Base-by-base conservation (phyloP, 2,888 invertebrate species). In the Polietes domitor region DNA sequence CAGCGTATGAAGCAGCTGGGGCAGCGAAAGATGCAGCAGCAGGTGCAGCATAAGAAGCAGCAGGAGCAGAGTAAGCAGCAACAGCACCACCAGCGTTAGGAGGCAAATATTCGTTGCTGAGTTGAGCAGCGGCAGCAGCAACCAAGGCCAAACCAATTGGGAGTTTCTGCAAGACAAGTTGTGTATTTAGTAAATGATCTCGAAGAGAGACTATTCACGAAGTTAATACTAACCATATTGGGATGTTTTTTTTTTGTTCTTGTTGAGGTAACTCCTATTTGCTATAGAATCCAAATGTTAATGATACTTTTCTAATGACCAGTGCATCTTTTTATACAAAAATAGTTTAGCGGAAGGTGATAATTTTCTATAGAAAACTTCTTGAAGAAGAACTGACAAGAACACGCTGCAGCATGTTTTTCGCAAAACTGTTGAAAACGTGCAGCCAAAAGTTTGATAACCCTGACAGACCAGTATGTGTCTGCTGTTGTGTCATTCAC, bases 121-220 rank as follows among this genome's bases (percentile, higher is more conserved):
- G 88, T 82, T 90, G 89, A 85, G 90, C 89, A 85, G 90, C 88
- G 74, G 88, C 89, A 53, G 88, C 89, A 86, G 89, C 89, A 86
- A 90, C 88, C 83, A 89, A 88, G 86, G 91, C 90, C 65, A 90
- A 89, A n/a, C n/a, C 88, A 88, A 87, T 90, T 78, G 80, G 12
- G 90, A 82, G 82, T 89, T 85, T 90, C 90, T 90, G 87, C 5
- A 83, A 81, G 41, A 68, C 55, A 65, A 41, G 19, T 65, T 2
- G 24, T 68, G 32, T n/a, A n/a, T 7, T 12, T 12, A 41, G 15
- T 47, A 47, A n/a, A 6, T 47, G 4, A 37, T 32, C 12, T 41
- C 41, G 41, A 32, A 32, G 41, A 17, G 41, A 32, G 15, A 28
- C 17, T 6, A 53, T 26, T 7, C 4, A 19, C 28, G 6, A 47